Base-by-base conservation (phyloP, 1,140 invertebrate genomes). In the Papilio helenus region DNA sequence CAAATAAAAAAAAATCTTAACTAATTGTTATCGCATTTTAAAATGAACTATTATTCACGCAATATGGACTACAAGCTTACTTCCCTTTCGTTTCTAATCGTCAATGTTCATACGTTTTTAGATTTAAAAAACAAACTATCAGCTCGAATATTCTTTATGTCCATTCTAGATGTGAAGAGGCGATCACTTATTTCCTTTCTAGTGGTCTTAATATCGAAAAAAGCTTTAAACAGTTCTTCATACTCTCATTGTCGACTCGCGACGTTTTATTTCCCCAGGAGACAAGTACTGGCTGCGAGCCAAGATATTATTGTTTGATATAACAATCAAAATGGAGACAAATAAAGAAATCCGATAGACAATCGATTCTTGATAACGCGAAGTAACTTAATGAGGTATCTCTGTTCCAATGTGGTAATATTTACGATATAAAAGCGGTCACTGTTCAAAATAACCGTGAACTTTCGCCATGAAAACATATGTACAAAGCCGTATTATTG, bases 291-390 rank as follows among this genome's bases (percentile, higher is more conserved):
- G 72, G 72, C 72, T 26, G 42, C 14, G 42, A 46, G 72, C 72
- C 72, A 74, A 73, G 42, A 73, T 46, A 26, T 73, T 73, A 73
- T 73, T 73, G 10, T 73, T 61, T 65, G 61, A 65, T 65, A 65
- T 65, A 65, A 65, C 61, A 7, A 73, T 44, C 20, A 46, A 46
- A 73, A 73, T 46, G 42, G 42, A 44, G 44, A 46, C 72, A 73
- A 73, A 73, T 73, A 44, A 46, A 49, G 72, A 49, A 42, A 20
- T 72, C n/a, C 18, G 29, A 42, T 72, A 72, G 23, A 34, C 61
- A 65, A 65, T 65, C 61, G 23, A 65, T 65, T 34, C 23, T 65
- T 65, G 12, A 65, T 65, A 65, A 26, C 23, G 12, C 23, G 12
- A 29, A 65, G 61, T 29, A 29, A 29, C 61, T 29, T 65, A 65